Base-by-base conservation (phyloP, 2,888 invertebrate genomes). In the Hermaeophaga mercurialis region DNA sequence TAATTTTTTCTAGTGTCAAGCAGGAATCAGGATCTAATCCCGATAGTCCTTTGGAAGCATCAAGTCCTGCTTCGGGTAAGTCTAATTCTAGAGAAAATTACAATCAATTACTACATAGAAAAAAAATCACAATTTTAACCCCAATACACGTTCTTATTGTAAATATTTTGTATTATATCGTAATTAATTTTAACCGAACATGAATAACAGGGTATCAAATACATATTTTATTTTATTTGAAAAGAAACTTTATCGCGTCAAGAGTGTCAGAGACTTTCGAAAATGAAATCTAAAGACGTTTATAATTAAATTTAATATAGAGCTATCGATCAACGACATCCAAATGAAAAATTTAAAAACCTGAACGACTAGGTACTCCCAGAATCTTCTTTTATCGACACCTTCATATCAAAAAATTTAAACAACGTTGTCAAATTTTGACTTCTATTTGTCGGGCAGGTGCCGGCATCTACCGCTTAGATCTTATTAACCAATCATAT, bases 11-110 rank as follows among this genome's bases (percentile, higher is more conserved):
- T 70, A 78, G 78, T 66, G 73, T 77, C 56, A 79, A 78, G 58
- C 74, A 74, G 63, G 78, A 79, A 66, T 70, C 74, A 44, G 71
- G 68, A 54, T 78, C 78, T 34, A 76, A 76, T 66, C 79, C 78
- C 47, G 73, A 73, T 53, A 78, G 79, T 69, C 78, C 79, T 54
- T 67, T 75, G 60, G 78, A 78, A 65, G 75, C 75, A 31, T 72
- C 75, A 36, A 78, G 76, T 66, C 75, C 77, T 31, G 69, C 70
- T 60, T 72, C 71, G 71, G 77, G 77, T 77, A 68, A 65, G 71
- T 7, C 22, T 22, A 22, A 22, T 5, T 22, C 22, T 7, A 22
- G 7, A 22, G 5, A 22, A 22, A 22, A 22, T 22, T 22, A 22
- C 22, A 5, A 22, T 22, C 5, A 22, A 22, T 22, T 22, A 22